These are phyloP conservation scores for Platyura marginata DNA, from an alignment of 1,140 invertebrate genomes.

Conservation along the genomic window DNA sequence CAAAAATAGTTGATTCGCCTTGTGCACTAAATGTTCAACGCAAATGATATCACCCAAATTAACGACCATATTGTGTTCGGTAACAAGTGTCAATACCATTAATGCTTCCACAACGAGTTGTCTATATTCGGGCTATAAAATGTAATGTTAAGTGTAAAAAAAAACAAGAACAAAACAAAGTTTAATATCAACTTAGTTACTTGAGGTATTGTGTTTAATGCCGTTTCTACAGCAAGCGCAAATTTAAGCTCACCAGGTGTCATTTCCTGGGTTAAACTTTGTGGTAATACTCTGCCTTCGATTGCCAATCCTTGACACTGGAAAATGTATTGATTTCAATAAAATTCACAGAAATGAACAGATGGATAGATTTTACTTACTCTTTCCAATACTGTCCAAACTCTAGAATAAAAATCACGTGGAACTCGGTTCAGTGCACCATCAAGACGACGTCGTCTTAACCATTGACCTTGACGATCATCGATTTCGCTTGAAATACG, in stretches of 20 bases:
- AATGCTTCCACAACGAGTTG: conserved; percentile 94
- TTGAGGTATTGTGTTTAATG: conserved; percentile 90
- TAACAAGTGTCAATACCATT: conserved; percentile 85
- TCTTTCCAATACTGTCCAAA: conserved; percentile 81
- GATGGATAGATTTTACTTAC: conserved; percentile 28
- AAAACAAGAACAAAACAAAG: no score
- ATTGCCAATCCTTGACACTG: conserved; percentile 83
- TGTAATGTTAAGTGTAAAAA: no score
- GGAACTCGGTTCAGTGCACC: conserved; percentile 95
- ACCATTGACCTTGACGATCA: conserved; percentile 92
- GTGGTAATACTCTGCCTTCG: conserved; percentile 71
- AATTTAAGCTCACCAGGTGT: conserved; percentile 97
- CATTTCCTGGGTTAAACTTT: conserved; percentile 93
- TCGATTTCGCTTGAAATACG: conserved; percentile 17
- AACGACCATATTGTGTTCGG: conserved; percentile 66
- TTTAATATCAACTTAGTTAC: no score
- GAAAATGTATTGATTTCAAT: conserved; percentile 1
- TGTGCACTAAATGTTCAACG: conserved; percentile 83
- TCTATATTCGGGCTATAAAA: conserved; percentile 73
- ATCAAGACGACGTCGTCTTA: conserved; percentile 79
- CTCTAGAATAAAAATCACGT: conserved; percentile 83
- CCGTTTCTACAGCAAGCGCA: conserved; percentile 92
- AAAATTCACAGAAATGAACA: no score
- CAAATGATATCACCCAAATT: conserved; percentile 67
- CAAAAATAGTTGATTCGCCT: conserved; percentile 87